A percentile compares a stretch with the other conserved stretches of the same genome.
phyloP scores from a whole-genome alignment of 1,140 invertebrate genomes.

The Trypoxylus dichotomus region DNA sequence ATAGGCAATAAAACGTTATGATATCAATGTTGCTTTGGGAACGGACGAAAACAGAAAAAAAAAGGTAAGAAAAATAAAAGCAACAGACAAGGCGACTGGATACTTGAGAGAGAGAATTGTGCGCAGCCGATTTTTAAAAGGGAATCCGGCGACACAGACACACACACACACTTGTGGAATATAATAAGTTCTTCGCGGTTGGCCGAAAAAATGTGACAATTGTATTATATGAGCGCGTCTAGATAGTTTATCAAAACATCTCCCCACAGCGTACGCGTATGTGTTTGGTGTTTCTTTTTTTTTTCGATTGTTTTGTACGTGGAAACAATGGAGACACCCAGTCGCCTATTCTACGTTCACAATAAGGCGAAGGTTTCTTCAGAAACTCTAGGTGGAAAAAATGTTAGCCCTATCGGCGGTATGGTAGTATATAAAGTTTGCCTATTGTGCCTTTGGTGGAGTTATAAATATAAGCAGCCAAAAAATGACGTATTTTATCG shows the following conservation, averaged over 20 bases:
- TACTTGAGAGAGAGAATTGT: constrained; percentile 9
- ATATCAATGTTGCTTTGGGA: constrained; percentile 34
- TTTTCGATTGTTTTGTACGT: not conserved
- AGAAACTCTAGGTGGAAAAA: too few species aligned
- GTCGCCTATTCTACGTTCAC: too few species aligned
- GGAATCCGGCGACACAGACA: not conserved
- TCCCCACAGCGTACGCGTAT: not conserved
- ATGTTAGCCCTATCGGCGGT: too few species aligned
- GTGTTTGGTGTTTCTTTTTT: constrained; percentile 2
- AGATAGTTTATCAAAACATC: constrained; percentile 25
- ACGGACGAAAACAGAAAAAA: constrained; percentile 14
- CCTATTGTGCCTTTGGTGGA: too few species aligned
- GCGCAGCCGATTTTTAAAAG: constrained; percentile 35
- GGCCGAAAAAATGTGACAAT: constrained; percentile 16
- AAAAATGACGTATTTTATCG: too few species aligned
- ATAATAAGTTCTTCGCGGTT: not conserved
- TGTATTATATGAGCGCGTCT: constrained; percentile 13
- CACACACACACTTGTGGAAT: not conserved
- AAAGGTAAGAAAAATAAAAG: not conserved
- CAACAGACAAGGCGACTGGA: not conserved
- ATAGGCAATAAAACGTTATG: constrained; percentile 43
- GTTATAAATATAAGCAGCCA: too few species aligned
- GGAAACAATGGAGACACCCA: not conserved
- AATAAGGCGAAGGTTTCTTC: too few species aligned
- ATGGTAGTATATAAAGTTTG: too few species aligned